Percentiles rank a stretch among this genome's conserved stretches.
Evolutionary conservation across 1,140 invertebrate genomes (phyloP).

Genomic region (Neodiprion virginianus): DNA sequence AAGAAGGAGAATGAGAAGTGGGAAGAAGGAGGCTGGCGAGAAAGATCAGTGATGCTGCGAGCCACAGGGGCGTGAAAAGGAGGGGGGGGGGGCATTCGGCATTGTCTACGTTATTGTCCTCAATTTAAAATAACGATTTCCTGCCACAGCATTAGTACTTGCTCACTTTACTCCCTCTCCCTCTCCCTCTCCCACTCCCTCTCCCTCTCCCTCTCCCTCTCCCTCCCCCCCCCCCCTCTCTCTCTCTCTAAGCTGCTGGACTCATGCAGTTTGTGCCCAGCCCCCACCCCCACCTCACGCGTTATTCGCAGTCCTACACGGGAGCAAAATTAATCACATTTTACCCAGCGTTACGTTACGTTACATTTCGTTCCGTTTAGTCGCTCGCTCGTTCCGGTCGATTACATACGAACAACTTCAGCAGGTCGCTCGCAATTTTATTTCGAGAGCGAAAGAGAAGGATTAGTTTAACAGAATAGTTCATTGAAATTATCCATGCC

Average conservation of each 20-base stretch:
- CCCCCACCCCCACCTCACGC: not conserved
- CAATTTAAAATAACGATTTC: constrained; percentile 49
- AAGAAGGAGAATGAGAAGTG: not conserved
- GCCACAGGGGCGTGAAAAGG: not conserved
- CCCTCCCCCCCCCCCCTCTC: too few species aligned
- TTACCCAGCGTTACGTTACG: too few species aligned
- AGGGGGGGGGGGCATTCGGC: not conserved
- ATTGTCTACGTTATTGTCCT: constrained; percentile 38
- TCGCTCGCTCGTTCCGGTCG: too few species aligned
- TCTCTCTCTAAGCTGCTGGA: not conserved
- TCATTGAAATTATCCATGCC: too few species aligned
- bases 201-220: too few species aligned
- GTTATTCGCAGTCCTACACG: too few species aligned
- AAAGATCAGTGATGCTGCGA: not conserved
- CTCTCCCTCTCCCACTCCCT: not conserved
- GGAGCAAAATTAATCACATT: too few species aligned
- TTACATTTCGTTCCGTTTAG: too few species aligned
- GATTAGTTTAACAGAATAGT: too few species aligned
- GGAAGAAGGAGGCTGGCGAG: not conserved
- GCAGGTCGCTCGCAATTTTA: too few species aligned
- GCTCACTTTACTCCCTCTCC: not conserved
- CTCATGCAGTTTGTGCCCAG: not conserved
- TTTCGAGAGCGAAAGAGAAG: too few species aligned
- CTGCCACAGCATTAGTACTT: constrained; percentile 25
- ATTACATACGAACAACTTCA: too few species aligned